Evolutionary conservation across 2,888 invertebrate genomes (phyloP).

Genomic region (Rhagonycha lutea): DNA sequence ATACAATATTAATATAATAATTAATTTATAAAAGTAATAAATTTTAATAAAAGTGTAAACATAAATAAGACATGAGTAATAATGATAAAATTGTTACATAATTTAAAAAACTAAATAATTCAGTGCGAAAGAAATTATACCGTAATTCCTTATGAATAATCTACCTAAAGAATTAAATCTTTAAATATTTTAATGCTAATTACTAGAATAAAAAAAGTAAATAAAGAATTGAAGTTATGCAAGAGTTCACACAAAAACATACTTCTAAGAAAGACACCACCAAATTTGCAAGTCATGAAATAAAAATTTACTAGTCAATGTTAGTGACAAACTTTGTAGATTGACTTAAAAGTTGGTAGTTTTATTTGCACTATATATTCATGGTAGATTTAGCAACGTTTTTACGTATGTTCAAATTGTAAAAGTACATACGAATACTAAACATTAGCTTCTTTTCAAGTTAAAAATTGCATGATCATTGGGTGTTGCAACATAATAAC

Average conservation of each 20-base stretch:
- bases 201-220: not conserved
- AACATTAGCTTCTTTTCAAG: not conserved
- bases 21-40: not conserved
- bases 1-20: no score
- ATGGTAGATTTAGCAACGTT: not conserved
- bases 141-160: not conserved
- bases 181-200: not conserved
- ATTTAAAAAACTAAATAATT: not conserved
- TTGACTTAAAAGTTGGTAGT: not conserved
- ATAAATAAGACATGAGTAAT: not conserved
- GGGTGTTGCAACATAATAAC: not conserved
- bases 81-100: not conserved
- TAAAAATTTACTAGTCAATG: conserved; percentile 4
- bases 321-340: conserved; percentile 4
- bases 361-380: not conserved
- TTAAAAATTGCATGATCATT: not conserved
- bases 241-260: conserved; percentile 6
- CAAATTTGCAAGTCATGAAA: conserved; percentile 10
- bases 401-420: not conserved
- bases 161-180: not conserved
- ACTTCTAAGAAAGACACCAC: not conserved
- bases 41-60: not conserved
- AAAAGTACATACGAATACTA: not conserved
- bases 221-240: conserved; percentile 15
- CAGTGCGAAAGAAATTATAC: not conserved